A percentile compares a stretch with the other conserved stretches of the same genome.
phyloP scores from a whole-genome alignment of 2,797 vertebrate genomes.

The Cynodonichthys magdalenae region DNA sequence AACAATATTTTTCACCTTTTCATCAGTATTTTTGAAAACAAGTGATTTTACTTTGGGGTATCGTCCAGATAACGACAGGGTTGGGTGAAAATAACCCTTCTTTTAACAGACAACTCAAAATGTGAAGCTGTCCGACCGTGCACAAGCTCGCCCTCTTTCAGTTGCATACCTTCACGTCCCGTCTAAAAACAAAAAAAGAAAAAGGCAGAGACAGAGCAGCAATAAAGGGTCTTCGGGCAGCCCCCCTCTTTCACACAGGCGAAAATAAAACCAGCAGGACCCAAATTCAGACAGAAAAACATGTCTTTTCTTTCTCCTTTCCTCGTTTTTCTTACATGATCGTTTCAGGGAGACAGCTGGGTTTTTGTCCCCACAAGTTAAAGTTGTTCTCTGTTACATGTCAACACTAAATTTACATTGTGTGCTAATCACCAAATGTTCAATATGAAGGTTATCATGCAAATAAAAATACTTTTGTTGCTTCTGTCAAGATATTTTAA shows the following conservation, averaged over 20 bases:
- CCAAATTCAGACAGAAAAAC: conserved; percentile 16
- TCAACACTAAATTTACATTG: not conserved
- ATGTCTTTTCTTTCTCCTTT: conserved; percentile 28
- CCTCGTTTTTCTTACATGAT: conserved; percentile 21
- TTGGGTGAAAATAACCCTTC: conserved; percentile 42
- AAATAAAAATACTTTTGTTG: accelerated
- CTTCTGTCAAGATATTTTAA: conserved; percentile 1
- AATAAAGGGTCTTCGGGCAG: conserved; percentile 50
- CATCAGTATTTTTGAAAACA: too few species aligned
- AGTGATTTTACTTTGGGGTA: conserved; percentile 7
- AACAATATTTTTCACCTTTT: not conserved
- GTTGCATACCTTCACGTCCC: conserved; percentile 61
- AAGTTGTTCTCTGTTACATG: not conserved
- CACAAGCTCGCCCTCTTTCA: conserved; percentile 29
- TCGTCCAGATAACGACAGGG: conserved; percentile 22
- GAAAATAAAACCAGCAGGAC: conserved; percentile 54
- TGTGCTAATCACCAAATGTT: accelerated
- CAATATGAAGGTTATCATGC: not conserved
- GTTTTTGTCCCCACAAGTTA: conserved; percentile 1
- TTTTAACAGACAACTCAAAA: conserved; percentile 46
- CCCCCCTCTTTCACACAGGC: conserved; percentile 45
- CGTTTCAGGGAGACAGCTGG: conserved; percentile 8
- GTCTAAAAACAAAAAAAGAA: conserved; percentile 68
- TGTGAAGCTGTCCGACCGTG: conserved; percentile 49
- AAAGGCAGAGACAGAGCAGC: conserved; percentile 37